Conservation (phyloP, 2,888 invertebrate species). For the Lepidonotus clava region DNA sequence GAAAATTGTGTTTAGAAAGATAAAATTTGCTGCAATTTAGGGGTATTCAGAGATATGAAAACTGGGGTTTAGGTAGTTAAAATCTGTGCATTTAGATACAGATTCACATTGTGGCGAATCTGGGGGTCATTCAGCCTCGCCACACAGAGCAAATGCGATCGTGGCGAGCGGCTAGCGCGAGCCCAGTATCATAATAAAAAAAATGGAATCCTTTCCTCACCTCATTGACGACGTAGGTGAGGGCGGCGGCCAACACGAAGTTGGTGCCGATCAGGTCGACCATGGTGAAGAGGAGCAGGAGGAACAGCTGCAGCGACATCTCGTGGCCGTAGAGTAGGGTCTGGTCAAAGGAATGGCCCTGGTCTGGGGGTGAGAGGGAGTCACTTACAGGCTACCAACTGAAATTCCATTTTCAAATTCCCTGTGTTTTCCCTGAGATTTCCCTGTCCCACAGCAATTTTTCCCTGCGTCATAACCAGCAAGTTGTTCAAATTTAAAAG, state of each 20-base stretch:
- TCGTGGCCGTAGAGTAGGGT: constrained; percentile 87
- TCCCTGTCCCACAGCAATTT: no score
- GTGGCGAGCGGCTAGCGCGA: not conserved
- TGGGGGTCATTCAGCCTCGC: no score
- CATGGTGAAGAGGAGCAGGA: constrained; percentile 84
- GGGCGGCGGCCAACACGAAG: constrained; percentile 83
- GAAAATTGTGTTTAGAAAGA: no score
- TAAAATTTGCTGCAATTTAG: no score
- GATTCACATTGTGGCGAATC: not conserved
- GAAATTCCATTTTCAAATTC: no score
- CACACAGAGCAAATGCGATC: not conserved
- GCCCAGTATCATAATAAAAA: not conserved
- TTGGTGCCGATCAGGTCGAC: constrained; percentile 83
- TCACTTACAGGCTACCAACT: no score
- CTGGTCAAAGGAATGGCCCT: constrained; percentile 84
- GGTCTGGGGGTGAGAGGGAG: constrained; percentile 83
- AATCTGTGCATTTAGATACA: not conserved
- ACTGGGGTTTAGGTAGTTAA: not conserved
- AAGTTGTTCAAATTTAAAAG: no score
- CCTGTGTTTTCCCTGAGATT: no score
- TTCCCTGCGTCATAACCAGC: no score
- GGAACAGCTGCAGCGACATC: constrained; percentile 84
- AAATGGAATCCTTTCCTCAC: constrained; percentile 75
- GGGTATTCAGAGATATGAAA: not conserved
- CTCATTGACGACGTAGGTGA: constrained; percentile 82